Percentiles rank a stretch among this genome's conserved stretches.
Conservation (phyloP, 2,888 invertebrate species). For the Patella pellucida region DNA sequence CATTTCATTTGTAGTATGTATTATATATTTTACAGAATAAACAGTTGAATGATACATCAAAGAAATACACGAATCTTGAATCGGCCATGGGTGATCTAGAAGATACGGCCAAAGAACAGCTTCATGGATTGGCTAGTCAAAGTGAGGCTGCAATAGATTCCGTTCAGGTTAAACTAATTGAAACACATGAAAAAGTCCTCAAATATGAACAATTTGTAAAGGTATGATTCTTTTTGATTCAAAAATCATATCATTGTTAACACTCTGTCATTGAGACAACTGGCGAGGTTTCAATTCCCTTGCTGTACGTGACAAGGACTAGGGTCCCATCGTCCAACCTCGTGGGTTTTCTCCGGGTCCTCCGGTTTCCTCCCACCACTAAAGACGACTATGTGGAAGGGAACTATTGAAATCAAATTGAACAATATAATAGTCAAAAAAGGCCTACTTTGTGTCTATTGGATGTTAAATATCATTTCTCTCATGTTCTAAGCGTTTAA, state of each 20-base stretch:
- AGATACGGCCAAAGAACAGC: conserved; percentile 63
- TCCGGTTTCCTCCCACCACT: no score
- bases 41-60: conserved; percentile 52
- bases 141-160: conserved; percentile 68
- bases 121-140: conserved; percentile 63
- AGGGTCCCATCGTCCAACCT: no score
- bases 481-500: no score
- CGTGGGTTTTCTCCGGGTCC: no score
- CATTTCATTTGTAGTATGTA: background rate
- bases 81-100: conserved; percentile 60
- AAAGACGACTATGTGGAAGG: no score
- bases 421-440: no score
- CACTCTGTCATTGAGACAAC: no score
- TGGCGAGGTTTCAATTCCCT: no score
- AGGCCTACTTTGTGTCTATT: no score
- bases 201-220: conserved; percentile 63
- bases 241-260: background rate
- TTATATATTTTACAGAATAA: conserved; percentile 47
- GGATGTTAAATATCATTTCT: no score
- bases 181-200: conserved; percentile 51
- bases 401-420: no score
- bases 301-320: no score
- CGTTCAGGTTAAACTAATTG: conserved; percentile 59
- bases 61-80: conserved; percentile 51
- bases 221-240: conserved; percentile 40